Evolutionary conservation across 2,797 vertebrate genomes (phyloP).

Genomic region (Rhinichthys osculus): DNA sequence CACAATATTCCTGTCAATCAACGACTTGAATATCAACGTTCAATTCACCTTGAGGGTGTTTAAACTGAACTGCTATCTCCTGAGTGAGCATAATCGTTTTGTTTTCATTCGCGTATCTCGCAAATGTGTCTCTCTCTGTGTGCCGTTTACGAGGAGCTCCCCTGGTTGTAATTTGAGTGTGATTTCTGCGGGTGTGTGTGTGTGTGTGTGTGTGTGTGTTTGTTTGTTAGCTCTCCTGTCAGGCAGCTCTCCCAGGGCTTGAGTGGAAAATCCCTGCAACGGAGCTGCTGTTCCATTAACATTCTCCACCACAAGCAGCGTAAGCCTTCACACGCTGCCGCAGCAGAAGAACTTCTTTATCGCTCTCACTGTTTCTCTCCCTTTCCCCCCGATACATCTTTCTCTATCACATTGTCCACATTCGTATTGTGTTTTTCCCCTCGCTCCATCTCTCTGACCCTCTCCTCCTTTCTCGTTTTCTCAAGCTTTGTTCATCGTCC

Average conservation of each 20-base stretch:
- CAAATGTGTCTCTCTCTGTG: background rate
- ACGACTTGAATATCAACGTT: background rate
- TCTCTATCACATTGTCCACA: conserved; percentile 16
- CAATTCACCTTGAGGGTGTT: background rate
- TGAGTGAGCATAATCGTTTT: background rate
- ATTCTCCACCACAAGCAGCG: conserved; percentile 71
- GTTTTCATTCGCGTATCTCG: background rate
- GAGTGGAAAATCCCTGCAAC: conserved; percentile 76
- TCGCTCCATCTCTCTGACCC: conserved; percentile 12
- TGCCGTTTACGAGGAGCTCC: conserved; percentile 24
- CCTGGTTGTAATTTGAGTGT: conserved; percentile 26
- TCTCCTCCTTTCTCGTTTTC: conserved; percentile 10
- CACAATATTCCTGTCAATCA: conserved; percentile 22
- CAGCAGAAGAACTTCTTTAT: conserved; percentile 48
- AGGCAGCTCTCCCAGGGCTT: conserved; percentile 54
- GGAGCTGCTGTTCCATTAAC: conserved; percentile 74
- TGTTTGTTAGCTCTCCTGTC: conserved; percentile 37
- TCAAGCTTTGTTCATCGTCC: conserved; percentile 5
- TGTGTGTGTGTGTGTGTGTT: conserved; percentile 28
- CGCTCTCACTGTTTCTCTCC: background rate
- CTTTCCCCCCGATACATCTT: conserved; percentile 9
- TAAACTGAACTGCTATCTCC: background rate
- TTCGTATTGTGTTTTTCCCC: background rate
- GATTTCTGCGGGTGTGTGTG: conserved; percentile 32
- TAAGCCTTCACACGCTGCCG: conserved; percentile 48